These are phyloP conservation scores for Todiramphus chloris DNA, from an alignment of 2,113 vertebrate genomes.

Conservation along the genomic window DNA sequence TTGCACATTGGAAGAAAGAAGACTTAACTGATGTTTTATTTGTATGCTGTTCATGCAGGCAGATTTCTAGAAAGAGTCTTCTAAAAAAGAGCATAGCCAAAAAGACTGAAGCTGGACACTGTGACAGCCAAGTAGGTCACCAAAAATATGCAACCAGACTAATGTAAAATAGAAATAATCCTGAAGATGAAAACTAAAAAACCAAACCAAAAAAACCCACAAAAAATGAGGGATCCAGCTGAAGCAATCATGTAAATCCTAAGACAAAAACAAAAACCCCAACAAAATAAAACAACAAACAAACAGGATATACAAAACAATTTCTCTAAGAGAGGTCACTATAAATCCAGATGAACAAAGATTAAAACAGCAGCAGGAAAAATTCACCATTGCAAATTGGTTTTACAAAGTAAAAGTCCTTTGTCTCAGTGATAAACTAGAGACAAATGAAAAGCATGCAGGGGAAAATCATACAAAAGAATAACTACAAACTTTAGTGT, in stretches of 20 bases:
- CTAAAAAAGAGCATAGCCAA: background rate
- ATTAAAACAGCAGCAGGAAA: slow-evolving; percentile 35
- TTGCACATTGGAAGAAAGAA: background rate
- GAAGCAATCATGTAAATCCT: slow-evolving; percentile 27
- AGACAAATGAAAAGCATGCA: background rate
- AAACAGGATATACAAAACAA: background rate
- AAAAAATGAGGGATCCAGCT: background rate
- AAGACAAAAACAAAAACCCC: background rate
- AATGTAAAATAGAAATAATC: slow-evolving; percentile 38
- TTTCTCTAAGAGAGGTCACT: slow-evolving; percentile 5
- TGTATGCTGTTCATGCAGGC: background rate
- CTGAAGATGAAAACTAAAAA: background rate
- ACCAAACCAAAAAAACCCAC: background rate
- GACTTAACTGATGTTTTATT: background rate
- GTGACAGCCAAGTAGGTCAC: background rate
- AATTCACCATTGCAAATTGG: background rate
- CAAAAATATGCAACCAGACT: background rate
- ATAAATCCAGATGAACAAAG: slow-evolving; percentile 59
- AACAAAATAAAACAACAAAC: background rate
- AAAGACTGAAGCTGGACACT: background rate
- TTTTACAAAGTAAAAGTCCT: background rate
- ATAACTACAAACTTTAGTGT: background rate
- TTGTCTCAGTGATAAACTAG: background rate
- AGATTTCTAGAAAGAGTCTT: background rate
- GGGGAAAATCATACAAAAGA: background rate